These are phyloP conservation scores for Misgurnus mizolepis DNA, from an alignment of 2,113 vertebrate genomes.

Conservation along the genomic window DNA sequence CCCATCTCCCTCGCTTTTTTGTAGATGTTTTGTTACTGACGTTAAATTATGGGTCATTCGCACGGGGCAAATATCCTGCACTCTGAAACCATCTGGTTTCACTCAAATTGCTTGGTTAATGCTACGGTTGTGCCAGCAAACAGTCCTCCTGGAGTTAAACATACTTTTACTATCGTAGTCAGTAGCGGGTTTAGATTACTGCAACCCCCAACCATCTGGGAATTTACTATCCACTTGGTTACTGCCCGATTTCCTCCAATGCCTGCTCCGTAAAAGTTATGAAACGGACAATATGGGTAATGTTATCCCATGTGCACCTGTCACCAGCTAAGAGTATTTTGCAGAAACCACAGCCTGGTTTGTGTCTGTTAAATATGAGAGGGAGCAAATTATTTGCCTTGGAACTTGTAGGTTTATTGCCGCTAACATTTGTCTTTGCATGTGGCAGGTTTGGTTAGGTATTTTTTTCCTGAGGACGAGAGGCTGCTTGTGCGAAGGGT, in stretches of 20 bases:
- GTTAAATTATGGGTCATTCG: constrained; percentile 31
- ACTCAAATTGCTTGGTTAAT: constrained; percentile 35
- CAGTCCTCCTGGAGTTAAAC: constrained; percentile 28
- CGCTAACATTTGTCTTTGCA: constrained; percentile 57
- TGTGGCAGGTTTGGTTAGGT: constrained; percentile 23
- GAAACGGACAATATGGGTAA: constrained; percentile 35
- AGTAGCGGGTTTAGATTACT: constrained; percentile 41
- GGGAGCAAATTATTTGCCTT: constrained; percentile 60
- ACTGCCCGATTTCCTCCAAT: constrained; percentile 17
- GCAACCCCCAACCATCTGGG: constrained; percentile 37
- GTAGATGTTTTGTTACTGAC: constrained; percentile 19
- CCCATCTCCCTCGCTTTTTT: not conserved
- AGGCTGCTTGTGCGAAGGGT: not conserved
- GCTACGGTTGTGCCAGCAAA: constrained; percentile 35
- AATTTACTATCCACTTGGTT: constrained; percentile 13
- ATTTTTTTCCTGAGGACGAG: constrained; percentile 7
- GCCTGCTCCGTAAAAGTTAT: constrained; percentile 20
- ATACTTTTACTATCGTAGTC: constrained; percentile 44
- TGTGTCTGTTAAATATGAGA: constrained; percentile 28
- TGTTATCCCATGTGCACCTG: constrained; percentile 34
- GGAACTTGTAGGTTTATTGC: constrained; percentile 66
- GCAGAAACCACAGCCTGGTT: constrained; percentile 38
- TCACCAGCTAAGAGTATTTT: constrained; percentile 21
- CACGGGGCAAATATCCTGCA: constrained; percentile 32
- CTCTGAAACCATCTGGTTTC: constrained; percentile 39